These are phyloP conservation scores for Acleris cristana DNA, from an alignment of 2,888 invertebrate genomes.

Conservation along the genomic window DNA sequence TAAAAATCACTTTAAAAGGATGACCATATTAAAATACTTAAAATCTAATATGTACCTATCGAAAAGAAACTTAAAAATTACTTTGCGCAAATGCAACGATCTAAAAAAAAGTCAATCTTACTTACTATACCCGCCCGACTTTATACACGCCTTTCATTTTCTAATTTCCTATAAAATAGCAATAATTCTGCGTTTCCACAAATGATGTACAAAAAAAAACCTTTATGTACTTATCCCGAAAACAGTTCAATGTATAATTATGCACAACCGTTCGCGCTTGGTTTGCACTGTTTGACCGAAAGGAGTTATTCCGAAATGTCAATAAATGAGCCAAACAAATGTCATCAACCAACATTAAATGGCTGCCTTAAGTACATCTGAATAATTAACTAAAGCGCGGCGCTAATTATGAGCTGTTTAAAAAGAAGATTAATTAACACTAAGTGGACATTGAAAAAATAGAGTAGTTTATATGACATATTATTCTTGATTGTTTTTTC, in stretches of 20 bases:
- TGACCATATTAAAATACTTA: too few relatives aligned
- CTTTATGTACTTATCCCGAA: not conserved
- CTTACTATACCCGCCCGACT: too few relatives aligned
- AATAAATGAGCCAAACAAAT: slow-evolving; percentile 17
- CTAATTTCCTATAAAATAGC: not conserved
- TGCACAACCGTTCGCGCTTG: too few relatives aligned
- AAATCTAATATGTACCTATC: too few relatives aligned
- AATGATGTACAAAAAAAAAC: slow-evolving; percentile 1
- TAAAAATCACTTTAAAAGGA: too few relatives aligned
- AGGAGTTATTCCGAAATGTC: slow-evolving; percentile 6
- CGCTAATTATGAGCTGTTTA: slow-evolving; percentile 11
- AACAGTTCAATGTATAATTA: too few relatives aligned
- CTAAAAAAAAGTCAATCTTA: too few relatives aligned
- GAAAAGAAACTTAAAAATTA: too few relatives aligned
- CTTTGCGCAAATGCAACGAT: too few relatives aligned
- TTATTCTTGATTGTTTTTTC: too few relatives aligned
- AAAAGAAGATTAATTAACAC: slow-evolving; percentile 23
- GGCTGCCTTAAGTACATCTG: slow-evolving; percentile 22
- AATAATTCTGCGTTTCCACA: not conserved
- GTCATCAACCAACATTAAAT: slow-evolving; percentile 16
- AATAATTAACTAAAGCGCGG: slow-evolving; percentile 18
- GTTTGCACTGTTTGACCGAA: not conserved
- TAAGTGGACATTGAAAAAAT: slow-evolving; percentile 1
- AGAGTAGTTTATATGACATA: not conserved
- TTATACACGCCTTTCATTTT: too few relatives aligned